Conservation (phyloP, 1,140 invertebrate genomes). For the Drosophila nannoptera region DNA sequence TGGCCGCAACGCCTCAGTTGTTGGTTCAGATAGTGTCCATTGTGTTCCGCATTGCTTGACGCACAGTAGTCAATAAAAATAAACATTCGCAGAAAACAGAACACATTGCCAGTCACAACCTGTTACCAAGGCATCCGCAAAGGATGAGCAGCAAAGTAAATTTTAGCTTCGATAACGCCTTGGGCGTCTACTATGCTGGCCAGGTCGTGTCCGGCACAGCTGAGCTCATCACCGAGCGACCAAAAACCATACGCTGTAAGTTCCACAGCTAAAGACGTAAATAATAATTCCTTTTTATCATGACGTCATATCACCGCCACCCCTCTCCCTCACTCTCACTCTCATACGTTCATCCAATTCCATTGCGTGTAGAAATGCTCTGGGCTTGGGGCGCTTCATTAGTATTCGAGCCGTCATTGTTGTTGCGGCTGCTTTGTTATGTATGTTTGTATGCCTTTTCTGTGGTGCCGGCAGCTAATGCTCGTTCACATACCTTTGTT, state of each 20-base stretch:
- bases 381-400: constrained; percentile 28
- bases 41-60: constrained; percentile 17
- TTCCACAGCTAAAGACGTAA: constrained; percentile 50
- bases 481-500: constrained; percentile 20
- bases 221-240: constrained; percentile 79
- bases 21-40: neutral
- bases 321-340: neutral
- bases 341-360: constrained; percentile 40
- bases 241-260: constrained; percentile 80
- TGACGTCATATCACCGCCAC: constrained; percentile 59
- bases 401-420: constrained; percentile 56
- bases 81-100: constrained; percentile 3
- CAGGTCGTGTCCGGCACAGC: constrained; percentile 80
- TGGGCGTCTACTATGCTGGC: constrained; percentile 80
- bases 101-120: constrained; percentile 8
- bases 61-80: constrained; percentile 21
- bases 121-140: constrained; percentile 22
- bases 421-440: constrained; percentile 36
- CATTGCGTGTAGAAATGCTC: constrained; percentile 43
- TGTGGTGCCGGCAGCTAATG: constrained; percentile 47
- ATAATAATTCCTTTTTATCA: constrained; percentile 34
- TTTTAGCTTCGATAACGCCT: constrained; percentile 80
- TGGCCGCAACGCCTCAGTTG: constrained; percentile 27
- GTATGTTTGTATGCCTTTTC: constrained; percentile 24
- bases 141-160: constrained; percentile 78